These are phyloP conservation scores for Coreius guichenoti DNA, from an alignment of 2,797 vertebrate genomes.

Conservation along the genomic window DNA sequence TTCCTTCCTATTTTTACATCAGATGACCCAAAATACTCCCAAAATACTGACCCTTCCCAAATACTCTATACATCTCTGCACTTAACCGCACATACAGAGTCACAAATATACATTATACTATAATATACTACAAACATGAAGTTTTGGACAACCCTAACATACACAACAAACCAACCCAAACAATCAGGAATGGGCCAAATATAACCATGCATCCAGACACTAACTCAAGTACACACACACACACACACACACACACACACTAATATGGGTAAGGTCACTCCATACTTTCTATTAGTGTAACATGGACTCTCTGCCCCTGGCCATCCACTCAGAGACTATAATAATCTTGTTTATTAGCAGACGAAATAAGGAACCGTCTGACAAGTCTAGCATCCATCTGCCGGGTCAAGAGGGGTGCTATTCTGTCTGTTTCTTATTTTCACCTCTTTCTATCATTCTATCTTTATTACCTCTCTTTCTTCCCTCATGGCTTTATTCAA, in stretches of 20 bases:
- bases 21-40: too few relatives aligned
- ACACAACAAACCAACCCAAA: conserved; percentile 38
- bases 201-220: conserved; percentile 6
- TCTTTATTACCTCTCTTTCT: conserved; percentile 52
- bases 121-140: background rate
- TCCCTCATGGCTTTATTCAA: conserved; percentile 28
- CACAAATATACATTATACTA: conserved; percentile 13
- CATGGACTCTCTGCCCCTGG: conserved; percentile 33
- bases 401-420: conserved; percentile 24
- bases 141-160: background rate
- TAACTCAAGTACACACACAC: conserved; percentile 4
- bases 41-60: conserved; percentile 24
- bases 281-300: conserved; percentile 55
- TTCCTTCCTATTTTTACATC: conserved; percentile 75
- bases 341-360: conserved; percentile 58
- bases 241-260: conserved; percentile 36
- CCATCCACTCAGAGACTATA: conserved; percentile 49
- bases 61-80: conserved; percentile 10
- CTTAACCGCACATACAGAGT: conserved; percentile 19
- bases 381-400: conserved; percentile 9
- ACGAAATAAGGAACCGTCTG: conserved; percentile 34
- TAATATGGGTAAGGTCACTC: conserved; percentile 49
- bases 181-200: conserved; percentile 27
- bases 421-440: conserved; percentile 11
- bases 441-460: conserved; percentile 53